phyloP scores from a whole-genome alignment of 2,888 invertebrate genomes.

The Drosophila paramelanica region DNA sequence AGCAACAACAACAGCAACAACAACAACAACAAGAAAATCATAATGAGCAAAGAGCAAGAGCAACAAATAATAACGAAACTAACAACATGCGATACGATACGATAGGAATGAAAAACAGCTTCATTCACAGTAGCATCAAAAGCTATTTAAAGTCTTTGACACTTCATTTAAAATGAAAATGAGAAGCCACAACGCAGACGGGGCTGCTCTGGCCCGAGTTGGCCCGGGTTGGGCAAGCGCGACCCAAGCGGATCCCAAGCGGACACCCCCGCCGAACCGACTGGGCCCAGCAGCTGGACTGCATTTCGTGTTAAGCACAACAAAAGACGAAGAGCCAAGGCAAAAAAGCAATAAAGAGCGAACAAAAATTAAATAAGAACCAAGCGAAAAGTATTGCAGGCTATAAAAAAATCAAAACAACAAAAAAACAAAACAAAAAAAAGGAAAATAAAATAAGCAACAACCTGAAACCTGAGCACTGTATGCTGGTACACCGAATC shows the following conservation, averaged over 20 bases:
- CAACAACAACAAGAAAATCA: constrained; percentile 22
- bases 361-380: constrained; percentile 45
- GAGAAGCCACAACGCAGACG: constrained; percentile 53
- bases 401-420: constrained; percentile 50
- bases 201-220: background rate
- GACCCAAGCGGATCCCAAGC: background rate
- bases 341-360: constrained; percentile 47
- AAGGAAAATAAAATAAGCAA: constrained; percentile 18
- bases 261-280: constrained; percentile 31
- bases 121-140: constrained; percentile 80
- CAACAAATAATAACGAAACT: constrained; percentile 20
- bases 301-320: constrained; percentile 70
- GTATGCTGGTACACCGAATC: constrained; percentile 69
- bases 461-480: constrained; percentile 78
- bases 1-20: constrained; percentile 10
- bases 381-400: constrained; percentile 50
- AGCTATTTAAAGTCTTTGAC: constrained; percentile 82
- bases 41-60: constrained; percentile 40
- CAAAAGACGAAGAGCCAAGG: constrained; percentile 58
- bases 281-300: constrained; percentile 15
- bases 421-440: constrained; percentile 2
- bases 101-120: constrained; percentile 68
- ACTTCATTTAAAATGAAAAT: constrained; percentile 81
- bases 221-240: background rate
- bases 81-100: constrained; percentile 36